Evolutionary conservation across 2,888 invertebrate species (phyloP).

Genomic region (Drosophila demipolita): DNA sequence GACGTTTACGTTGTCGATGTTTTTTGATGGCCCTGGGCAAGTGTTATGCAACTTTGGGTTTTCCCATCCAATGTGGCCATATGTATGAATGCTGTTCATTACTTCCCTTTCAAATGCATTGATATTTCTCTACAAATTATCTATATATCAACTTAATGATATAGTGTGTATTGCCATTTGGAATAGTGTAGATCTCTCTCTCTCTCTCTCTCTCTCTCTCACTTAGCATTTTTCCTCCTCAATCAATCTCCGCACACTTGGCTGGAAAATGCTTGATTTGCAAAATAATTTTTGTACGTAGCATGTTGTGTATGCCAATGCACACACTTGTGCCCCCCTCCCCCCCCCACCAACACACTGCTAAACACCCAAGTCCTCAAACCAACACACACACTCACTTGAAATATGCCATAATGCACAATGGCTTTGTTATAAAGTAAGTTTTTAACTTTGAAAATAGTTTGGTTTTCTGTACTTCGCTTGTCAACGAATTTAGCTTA

Average conservation of each 20-base stretch:
- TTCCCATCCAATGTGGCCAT: constrained; percentile 5
- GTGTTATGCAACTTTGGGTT: constrained; percentile 33
- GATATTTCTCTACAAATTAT: too few relatives aligned
- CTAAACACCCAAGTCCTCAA: background rate
- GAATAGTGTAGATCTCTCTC: constrained; percentile 7
- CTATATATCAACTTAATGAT: constrained; percentile 1
- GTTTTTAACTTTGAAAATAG: background rate
- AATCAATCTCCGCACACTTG: constrained; percentile 35
- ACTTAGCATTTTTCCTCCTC: constrained; percentile 23
- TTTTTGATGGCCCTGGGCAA: constrained; percentile 34
- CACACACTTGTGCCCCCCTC: constrained; percentile 21
- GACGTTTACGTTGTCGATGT: constrained; percentile 22
- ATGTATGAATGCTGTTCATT: constrained; percentile 22
- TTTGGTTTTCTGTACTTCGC: constrained; percentile 1
- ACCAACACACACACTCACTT: constrained; percentile 10
- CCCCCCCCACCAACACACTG: background rate
- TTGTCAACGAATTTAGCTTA: background rate
- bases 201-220: constrained; percentile 8
- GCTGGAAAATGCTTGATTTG: constrained; percentile 75
- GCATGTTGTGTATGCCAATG: constrained; percentile 17
- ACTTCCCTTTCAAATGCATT: constrained; percentile 24
- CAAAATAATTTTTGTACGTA: constrained; percentile 63
- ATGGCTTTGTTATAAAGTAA: constrained; percentile 22
- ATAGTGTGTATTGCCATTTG: constrained; percentile 25
- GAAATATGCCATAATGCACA: constrained; percentile 34